Base-by-base conservation (phyloP, 2,888 invertebrate genomes). In the Salticus scenicus region DNA sequence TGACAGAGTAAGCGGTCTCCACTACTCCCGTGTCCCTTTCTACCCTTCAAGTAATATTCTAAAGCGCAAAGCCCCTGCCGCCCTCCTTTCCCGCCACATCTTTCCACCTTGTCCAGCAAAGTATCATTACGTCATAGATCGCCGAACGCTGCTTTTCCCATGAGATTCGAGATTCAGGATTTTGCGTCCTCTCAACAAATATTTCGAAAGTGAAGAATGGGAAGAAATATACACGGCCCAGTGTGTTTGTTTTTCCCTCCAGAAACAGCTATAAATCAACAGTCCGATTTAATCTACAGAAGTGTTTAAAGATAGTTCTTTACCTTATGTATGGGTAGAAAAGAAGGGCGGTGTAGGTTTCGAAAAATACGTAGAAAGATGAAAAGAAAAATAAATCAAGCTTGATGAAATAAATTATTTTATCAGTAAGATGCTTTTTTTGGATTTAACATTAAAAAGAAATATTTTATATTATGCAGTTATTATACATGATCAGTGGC, bases 1-100 rank as follows among this genome's bases (percentile, higher is more conserved):
- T 14, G 47, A n/a, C n/a, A n/a, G n/a, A n/a, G n/a, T n/a, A 37
- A 37, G 69, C 74, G 57, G 47, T 47, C 47, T 47, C 47, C n/a
- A 17, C 47, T 37, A n/a, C n/a, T 37, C 10, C 10, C 37, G 37
- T 37, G 37, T 37, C 37, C 37, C n/a, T 47, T 47, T 10, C 47
- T 14, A 4, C 47, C 47, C n/a, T n/a, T 47, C 17, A 4, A 47
- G 47, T 14, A 10, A 47, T 47, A 47, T 47, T 47, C 47, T 47
- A 47, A 47, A 47, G 47, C 37, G 37, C 37, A 37, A 10, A 37
- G 37, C 4, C 4, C 37, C 4, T 10, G 7, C 37, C 4, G 7
- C 4, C 47, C 7, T 14, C 47, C 47, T n/a, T 14, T 2, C 47
- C n/a, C 47, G 2, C n/a, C 47, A 7, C n/a, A 7, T 1, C n/a